phyloP scores from a whole-genome alignment of 2,888 invertebrate genomes.

The Phlogophora meticulosa region DNA sequence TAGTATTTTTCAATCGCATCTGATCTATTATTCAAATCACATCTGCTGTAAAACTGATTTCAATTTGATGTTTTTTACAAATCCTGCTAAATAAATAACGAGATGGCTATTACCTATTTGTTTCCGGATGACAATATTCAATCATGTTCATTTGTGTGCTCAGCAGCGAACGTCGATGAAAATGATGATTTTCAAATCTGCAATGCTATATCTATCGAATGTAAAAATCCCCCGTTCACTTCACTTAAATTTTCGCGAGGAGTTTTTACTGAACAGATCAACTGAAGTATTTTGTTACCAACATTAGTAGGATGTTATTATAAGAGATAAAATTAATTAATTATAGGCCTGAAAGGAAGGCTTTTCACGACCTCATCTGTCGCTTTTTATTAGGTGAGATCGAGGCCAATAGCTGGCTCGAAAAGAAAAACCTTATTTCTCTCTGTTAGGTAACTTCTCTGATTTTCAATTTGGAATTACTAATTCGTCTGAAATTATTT shows the following conservation, averaged over 20 bases:
- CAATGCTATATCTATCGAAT: too few relatives aligned
- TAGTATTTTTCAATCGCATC: conserved; percentile 41
- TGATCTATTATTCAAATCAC: conserved; percentile 50
- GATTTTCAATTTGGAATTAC: background rate
- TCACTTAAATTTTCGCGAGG: too few relatives aligned
- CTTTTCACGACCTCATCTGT: background rate
- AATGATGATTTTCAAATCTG: too few relatives aligned
- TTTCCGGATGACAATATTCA: conserved; percentile 25
- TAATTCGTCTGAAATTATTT: background rate
- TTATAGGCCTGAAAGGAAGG: background rate
- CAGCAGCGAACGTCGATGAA: background rate
- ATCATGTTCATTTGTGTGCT: background rate
- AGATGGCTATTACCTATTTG: conserved; percentile 23
- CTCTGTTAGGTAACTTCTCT: background rate
- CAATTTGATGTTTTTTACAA: conserved; percentile 42
- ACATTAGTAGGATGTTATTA: background rate
- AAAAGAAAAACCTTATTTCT: too few relatives aligned
- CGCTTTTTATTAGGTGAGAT: too few relatives aligned
- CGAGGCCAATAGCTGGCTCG: too few relatives aligned
- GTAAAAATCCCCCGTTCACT: too few relatives aligned
- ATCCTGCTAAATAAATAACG: conserved; percentile 44
- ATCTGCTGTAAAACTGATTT: conserved; percentile 25
- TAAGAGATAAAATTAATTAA: background rate
- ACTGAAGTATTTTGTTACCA: too few relatives aligned
- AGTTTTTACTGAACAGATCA: too few relatives aligned